phyloP scores from a whole-genome alignment of 1,140 invertebrate genomes.

The Cydia fagiglandana region DNA sequence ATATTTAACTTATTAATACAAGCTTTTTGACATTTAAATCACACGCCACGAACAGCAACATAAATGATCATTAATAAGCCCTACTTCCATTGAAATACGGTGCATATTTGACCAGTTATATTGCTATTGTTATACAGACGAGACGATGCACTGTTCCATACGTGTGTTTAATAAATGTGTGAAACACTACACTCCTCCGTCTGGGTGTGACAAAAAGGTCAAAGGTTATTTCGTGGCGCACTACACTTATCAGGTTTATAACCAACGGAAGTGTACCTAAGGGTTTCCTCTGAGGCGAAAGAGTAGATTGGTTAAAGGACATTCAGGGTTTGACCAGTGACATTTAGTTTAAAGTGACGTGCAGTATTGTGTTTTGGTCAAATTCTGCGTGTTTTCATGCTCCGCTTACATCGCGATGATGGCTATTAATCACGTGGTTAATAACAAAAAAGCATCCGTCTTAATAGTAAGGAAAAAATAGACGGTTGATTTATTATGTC shows the following conservation, averaged over 20 bases:
- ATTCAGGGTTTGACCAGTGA: not conserved
- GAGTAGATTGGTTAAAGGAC: not conserved
- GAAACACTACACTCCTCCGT: slow-evolving; percentile 11
- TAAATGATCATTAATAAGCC: not conserved
- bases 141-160: not conserved
- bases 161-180: slow-evolving; percentile 5
- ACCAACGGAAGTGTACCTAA: not conserved
- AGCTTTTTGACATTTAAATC: not conserved
- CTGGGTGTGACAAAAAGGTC: slow-evolving; percentile 11
- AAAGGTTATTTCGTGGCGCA: slow-evolving; percentile 1
- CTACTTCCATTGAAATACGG: not conserved
- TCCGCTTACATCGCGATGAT: not conserved
- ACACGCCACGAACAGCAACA: not conserved
- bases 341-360: not conserved
- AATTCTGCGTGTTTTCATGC: not conserved
- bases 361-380: not conserved
- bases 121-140: not conserved
- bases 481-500: not conserved
- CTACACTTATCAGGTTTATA: not conserved
- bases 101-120: not conserved
- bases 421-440: not conserved
- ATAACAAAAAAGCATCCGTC: not conserved
- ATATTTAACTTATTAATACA: not conserved
- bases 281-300: not conserved
- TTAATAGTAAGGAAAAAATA: not conserved